Evolutionary conservation across 2,797 vertebrate genomes (phyloP).

Genomic region (Mastacembelus armatus): DNA sequence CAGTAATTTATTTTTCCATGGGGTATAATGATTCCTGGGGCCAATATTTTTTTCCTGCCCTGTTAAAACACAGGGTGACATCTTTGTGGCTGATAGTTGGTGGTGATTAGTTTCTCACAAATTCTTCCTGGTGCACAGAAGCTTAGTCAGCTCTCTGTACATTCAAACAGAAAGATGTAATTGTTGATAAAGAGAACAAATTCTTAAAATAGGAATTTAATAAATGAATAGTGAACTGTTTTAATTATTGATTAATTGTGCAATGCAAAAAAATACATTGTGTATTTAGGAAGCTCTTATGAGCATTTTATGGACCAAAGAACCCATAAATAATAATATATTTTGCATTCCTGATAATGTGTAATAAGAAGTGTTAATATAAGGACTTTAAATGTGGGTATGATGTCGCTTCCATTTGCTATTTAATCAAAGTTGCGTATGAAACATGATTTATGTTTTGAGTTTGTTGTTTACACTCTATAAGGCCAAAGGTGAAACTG

Average conservation of each 20-base stretch:
- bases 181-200: too few relatives aligned
- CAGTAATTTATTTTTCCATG: slow-evolving; percentile 61
- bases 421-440: slow-evolving; percentile 9
- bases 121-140: slow-evolving; percentile 25
- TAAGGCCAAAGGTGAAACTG: not conserved
- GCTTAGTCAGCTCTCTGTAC: slow-evolving; percentile 37
- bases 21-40: slow-evolving; percentile 26
- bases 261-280: not conserved
- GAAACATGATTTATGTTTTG: slow-evolving; percentile 1
- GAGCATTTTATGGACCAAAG: too few relatives aligned
- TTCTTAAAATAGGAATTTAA: too few relatives aligned
- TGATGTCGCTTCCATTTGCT: not conserved
- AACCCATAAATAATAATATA: too few relatives aligned
- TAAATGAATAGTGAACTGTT: too few relatives aligned
- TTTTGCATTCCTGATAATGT: too few relatives aligned
- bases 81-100: slow-evolving; percentile 60
- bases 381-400: not conserved
- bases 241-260: not conserved
- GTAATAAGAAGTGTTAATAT: too few relatives aligned
- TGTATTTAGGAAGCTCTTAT: too few relatives aligned
- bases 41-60: slow-evolving; percentile 48
- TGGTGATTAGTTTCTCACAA: slow-evolving; percentile 43
- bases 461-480: slow-evolving; percentile 10
- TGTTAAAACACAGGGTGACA: slow-evolving; percentile 57
- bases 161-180: slow-evolving; percentile 9